Conservation (phyloP, 2,888 invertebrate species). For the Trichopoda pennipes region DNA sequence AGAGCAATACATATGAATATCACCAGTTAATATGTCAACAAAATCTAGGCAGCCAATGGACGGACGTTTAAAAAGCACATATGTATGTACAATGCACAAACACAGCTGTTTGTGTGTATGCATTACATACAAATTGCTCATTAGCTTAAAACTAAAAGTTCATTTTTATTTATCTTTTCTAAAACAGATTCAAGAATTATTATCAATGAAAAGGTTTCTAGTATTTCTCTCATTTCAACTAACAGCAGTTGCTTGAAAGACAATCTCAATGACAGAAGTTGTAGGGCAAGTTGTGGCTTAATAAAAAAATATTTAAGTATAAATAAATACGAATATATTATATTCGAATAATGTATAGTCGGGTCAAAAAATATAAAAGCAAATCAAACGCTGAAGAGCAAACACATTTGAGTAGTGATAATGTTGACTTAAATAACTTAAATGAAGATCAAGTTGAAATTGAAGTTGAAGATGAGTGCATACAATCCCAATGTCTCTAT, state of each 20-base stretch:
- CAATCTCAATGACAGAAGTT: constrained; percentile 54
- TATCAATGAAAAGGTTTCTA: constrained; percentile 59
- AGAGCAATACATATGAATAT: constrained; percentile 14
- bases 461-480: constrained; percentile 70
- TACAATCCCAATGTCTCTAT: constrained; percentile 72
- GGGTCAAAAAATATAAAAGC: not conserved
- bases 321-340: not conserved
- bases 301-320: not conserved
- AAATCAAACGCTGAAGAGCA: constrained; percentile 19
- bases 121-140: not conserved
- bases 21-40: not conserved
- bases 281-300: constrained; percentile 45
- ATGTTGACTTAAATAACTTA: constrained; percentile 32
- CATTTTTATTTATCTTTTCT: constrained; percentile 50
- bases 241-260: constrained; percentile 48
- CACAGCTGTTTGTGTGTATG: not conserved
- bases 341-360: constrained; percentile 33
- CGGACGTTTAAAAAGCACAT: not conserved
- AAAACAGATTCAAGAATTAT: constrained; percentile 45
- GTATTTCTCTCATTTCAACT: constrained; percentile 42
- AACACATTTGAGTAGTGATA: constrained; percentile 38
- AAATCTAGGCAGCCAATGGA: not conserved
- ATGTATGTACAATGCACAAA: not conserved
- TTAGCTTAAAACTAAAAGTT: constrained; percentile 22
- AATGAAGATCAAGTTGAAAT: constrained; percentile 56